phyloP scores from a whole-genome alignment of 2,888 invertebrate genomes.

The Diarsia dahlii region DNA sequence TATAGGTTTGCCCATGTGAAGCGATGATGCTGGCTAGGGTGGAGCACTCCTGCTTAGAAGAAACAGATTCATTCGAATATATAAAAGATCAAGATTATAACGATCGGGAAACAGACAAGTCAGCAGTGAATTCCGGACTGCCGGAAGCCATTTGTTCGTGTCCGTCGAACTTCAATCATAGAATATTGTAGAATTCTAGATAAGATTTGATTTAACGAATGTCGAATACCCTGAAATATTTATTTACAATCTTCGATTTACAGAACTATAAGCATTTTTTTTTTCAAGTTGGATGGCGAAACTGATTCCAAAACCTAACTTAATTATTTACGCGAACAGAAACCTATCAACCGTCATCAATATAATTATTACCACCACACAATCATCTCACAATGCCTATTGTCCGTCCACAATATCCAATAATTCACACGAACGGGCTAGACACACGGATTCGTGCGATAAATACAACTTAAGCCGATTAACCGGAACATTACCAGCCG shows the following conservation, averaged over 20 bases:
- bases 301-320: not conserved
- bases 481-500: conserved; percentile 66
- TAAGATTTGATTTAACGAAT: too few relatives aligned
- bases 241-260: too few relatives aligned
- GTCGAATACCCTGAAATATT: too few relatives aligned
- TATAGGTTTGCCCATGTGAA: not conserved
- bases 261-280: too few relatives aligned
- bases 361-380: conserved; percentile 42
- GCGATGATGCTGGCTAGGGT: not conserved
- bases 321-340: conserved; percentile 6
- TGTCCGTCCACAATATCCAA: conserved; percentile 52
- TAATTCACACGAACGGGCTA: conserved; percentile 53
- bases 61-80: not conserved
- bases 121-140: not conserved
- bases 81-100: not conserved
- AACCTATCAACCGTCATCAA: conserved; percentile 13
- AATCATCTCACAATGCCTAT: conserved; percentile 45
- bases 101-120: not conserved
- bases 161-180: not conserved
- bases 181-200: not conserved
- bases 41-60: not conserved
- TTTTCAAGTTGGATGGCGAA: too few relatives aligned
- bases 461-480: conserved; percentile 68
- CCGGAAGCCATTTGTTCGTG: not conserved
- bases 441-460: conserved; percentile 62